A percentile compares a stretch with the other conserved stretches of the same genome.
phyloP scores from a whole-genome alignment of 2,888 invertebrate genomes.

The Myathropa florea region DNA sequence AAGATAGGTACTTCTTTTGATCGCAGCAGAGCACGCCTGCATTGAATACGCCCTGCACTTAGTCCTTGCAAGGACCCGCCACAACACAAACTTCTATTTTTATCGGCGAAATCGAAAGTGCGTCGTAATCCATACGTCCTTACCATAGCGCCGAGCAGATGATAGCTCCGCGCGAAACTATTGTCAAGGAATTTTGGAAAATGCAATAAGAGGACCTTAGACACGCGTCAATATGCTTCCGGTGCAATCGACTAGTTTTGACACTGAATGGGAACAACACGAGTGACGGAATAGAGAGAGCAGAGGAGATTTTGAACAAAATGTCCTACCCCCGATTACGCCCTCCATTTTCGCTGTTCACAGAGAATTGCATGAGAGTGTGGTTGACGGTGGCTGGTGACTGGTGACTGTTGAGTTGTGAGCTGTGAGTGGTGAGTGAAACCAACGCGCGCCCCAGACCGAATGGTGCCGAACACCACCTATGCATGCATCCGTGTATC shows the following conservation, averaged over 20 bases:
- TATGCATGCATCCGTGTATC: constrained; percentile 52
- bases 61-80: neutral
- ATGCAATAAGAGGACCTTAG: constrained; percentile 70
- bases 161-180: constrained; percentile 51
- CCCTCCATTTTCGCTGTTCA: constrained; percentile 43
- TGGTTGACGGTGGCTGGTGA: neutral
- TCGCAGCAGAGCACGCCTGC: neutral
- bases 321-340: constrained; percentile 61
- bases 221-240: constrained; percentile 74
- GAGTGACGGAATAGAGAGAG: constrained; percentile 25
- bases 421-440: constrained; percentile 34
- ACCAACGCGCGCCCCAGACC: constrained; percentile 51
- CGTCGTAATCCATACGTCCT: constrained; percentile 62
- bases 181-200: constrained; percentile 34
- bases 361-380: constrained; percentile 41
- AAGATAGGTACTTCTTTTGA: neutral
- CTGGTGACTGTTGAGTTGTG: neutral
- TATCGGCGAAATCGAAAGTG: constrained; percentile 52
- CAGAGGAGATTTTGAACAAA: constrained; percentile 39
- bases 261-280: constrained; percentile 42
- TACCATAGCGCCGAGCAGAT: constrained; percentile 43
- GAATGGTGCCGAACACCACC: constrained; percentile 61
- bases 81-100: neutral
- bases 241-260: constrained; percentile 70
- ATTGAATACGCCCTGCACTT: neutral